Evolutionary conservation across 2,888 invertebrate genomes (phyloP), one percentile per base, ranked within the genome.

Genomic region (Tetanocera ferruginea): DNA sequence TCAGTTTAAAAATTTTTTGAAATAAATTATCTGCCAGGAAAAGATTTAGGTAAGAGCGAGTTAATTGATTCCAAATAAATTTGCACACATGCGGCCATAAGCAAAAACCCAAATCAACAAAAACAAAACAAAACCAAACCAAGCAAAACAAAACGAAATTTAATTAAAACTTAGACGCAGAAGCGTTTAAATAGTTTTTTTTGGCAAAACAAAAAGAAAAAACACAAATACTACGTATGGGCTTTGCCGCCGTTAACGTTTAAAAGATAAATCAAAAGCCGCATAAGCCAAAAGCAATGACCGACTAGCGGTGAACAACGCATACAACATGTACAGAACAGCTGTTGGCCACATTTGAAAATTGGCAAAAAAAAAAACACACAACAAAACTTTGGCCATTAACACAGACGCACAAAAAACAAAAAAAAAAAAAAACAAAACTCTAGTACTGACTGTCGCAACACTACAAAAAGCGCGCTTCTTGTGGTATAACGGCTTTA

Each of bases 321-420:
- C n/a, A n/a, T 3, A 57, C 19, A 25, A 11, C 71, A 64, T 49
- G 11, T 28, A 78, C 64, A 23, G 23, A 55, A 51, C 76, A 55
- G 67, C 8, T 52, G 73, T 75, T 49, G 72, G 57, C 76, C 78
- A 81, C 81, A 80, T 81, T 81, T 78, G 74, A 74, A 81, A 80
- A 79, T 80, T 73, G 67, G 25, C 62, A 62, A 52, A 25, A 9
- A 23, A 57, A 31, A 9, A 19, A 19, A 23, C 67, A 6, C n/a
- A n/a, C 6, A 43, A 43, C 14, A 9, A 60, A 23, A 11, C 57
- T 23, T 43, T 43, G 43, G 43, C 57, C 57, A 28, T 14, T 14
- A 28, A 23, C 25, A 57, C 57, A 19, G 19, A 23, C 43, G 64
- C 64, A 34, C 17, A 9, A n/a, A 37, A 31, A 14, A 9, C 37